These are phyloP conservation scores for Bombycilla garrulus DNA, from an alignment of 2,113 vertebrate genomes.

Conservation along the genomic window DNA sequence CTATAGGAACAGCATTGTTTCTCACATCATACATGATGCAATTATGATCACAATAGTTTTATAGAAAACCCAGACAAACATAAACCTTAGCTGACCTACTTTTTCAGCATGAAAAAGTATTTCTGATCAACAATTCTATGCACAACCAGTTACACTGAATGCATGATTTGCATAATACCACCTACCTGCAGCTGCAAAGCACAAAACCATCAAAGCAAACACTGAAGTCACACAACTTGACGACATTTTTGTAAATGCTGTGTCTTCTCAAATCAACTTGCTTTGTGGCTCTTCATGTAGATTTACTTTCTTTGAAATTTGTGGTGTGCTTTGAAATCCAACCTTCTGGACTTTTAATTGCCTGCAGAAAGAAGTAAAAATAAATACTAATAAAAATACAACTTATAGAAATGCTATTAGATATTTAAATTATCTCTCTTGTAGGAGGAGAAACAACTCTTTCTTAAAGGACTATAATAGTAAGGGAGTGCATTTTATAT, in stretches of 20 bases:
- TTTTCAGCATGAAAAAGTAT: neutral
- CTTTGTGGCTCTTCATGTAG: slow-evolving; percentile 40
- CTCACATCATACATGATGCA: neutral
- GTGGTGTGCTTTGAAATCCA: slow-evolving; percentile 27
- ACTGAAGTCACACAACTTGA: slow-evolving; percentile 39
- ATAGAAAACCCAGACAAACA: neutral
- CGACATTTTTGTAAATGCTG: slow-evolving; percentile 51
- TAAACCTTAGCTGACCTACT: neutral
- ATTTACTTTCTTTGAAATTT: slow-evolving; percentile 5
- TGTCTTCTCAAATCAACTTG: slow-evolving; percentile 5
- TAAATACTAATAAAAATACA: slow-evolving; percentile 36
- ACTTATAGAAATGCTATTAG: neutral
- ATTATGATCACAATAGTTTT: neutral
- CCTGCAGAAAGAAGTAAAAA: slow-evolving; percentile 59
- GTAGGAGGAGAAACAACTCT: neutral
- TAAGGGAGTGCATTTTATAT: neutral
- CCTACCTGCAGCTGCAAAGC: slow-evolving; percentile 70
- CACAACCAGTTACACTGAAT: neutral
- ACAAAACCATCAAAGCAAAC: slow-evolving; percentile 66
- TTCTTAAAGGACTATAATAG: neutral
- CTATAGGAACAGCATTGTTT: neutral
- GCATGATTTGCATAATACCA: neutral
- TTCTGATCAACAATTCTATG: neutral
- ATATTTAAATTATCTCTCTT: neutral
- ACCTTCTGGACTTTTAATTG: slow-evolving; percentile 27